Base-by-base conservation (phyloP, 37 sponge, comb jelly and placozoan genomes). In the Axinella damicornis region DNA sequence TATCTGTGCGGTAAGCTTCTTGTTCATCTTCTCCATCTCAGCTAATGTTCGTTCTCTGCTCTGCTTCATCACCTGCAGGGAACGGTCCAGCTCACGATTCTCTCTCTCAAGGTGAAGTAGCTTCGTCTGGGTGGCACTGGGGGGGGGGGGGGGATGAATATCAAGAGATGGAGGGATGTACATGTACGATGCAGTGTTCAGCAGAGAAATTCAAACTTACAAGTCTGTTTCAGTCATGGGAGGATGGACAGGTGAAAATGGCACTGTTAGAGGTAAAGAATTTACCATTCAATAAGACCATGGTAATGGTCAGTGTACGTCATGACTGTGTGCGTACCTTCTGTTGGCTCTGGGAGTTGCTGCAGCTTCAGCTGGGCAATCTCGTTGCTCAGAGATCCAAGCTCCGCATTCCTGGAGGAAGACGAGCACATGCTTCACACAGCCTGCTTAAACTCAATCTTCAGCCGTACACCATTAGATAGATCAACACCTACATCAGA, bases 41-140 rank as follows among this genome's bases (percentile, higher is more conserved):
- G 82, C 74, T 0, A 55, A 62, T 19, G 84, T 81, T 21, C 90
- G 77, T 31, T 77, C 87, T 60, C 74, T 89, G 61, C 78, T 92
- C 78, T 83, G 88, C 58, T 78, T 75, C 63, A 77, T 28, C 35
- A 85, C 53, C 58, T 83, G 74, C 57, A 84, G 60, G 22, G 69
- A 55, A 0, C 69, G 57, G 71, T 92, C 93, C 40, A 92, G 73
- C 67, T 95, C 96, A 5, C 82, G 53, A 54, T 89, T 86, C 64
- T 92, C 90, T 69, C 85, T 85, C 85, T 92, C 92, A 52, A 95
- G 65, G 20, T 75, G 86, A n/a, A 89, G 65, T 39, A 91, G 55
- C 73, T 91, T 85, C 5, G 87, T 91, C 66, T 71, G 69, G 22
- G 20, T 71, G 31, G 67, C 80, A 31, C 87, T 86, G 67, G 16